Evolutionary conservation across 2,888 invertebrate genomes (phyloP).

Genomic region (Tuta absoluta): DNA sequence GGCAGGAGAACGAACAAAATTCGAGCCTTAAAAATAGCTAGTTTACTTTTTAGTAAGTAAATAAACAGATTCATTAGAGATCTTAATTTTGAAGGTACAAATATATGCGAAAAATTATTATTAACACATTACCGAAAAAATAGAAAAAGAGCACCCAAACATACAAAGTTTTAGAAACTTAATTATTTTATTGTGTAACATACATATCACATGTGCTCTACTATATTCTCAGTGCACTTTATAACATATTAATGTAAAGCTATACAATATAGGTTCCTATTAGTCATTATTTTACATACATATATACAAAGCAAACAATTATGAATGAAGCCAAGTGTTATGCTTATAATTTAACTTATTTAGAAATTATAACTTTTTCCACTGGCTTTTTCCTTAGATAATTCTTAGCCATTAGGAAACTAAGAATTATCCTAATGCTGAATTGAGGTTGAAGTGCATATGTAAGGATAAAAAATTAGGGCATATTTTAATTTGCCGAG

Average conservation of each 20-base stretch:
- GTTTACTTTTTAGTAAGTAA: neutral
- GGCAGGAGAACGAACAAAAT: too few relatives aligned
- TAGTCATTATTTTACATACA: constrained; percentile 12
- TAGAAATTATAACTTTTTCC: neutral
- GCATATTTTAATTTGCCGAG: too few relatives aligned
- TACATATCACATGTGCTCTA: constrained; percentile 46
- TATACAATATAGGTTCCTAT: too few relatives aligned
- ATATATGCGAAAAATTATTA: neutral
- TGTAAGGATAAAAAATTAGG: too few relatives aligned
- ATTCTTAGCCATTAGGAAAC: too few relatives aligned
- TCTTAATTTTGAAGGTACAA: neutral
- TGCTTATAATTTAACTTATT: neutral
- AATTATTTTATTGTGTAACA: constrained; percentile 33
- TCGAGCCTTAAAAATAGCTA: neutral
- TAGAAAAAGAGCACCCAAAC: constrained; percentile 8
- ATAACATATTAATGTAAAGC: constrained; percentile 13
- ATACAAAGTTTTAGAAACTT: neutral
- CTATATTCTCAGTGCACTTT: constrained; percentile 40
- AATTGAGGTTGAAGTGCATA: too few relatives aligned
- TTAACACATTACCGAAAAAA: neutral
- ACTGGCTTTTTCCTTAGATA: neutral
- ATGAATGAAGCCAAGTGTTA: neutral
- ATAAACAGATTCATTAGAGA: neutral
- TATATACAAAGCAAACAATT: constrained; percentile 13
- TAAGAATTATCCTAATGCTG: too few relatives aligned